Conservation (phyloP, 2,888 invertebrate genomes). For the Apamea sordens region DNA sequence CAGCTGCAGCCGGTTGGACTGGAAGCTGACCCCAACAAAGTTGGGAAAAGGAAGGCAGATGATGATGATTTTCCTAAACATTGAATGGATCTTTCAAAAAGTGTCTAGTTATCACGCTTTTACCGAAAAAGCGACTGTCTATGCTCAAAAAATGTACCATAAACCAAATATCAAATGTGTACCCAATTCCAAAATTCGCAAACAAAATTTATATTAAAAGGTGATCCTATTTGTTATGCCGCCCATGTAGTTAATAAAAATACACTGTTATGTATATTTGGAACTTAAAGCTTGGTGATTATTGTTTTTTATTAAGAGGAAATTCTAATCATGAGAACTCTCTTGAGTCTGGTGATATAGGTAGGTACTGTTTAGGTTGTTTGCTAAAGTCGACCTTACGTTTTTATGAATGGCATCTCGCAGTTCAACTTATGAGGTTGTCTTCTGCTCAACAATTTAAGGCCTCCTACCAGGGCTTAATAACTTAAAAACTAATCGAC, state of each 20-base stretch:
- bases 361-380: not conserved
- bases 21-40: too few relatives aligned
- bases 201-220: not conserved
- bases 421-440: too few relatives aligned
- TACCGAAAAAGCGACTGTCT: too few relatives aligned
- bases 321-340: not conserved
- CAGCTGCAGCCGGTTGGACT: too few relatives aligned
- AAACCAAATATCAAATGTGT: not conserved
- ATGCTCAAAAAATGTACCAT: not conserved
- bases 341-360: not conserved
- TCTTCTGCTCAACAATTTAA: too few relatives aligned
- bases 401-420: too few relatives aligned
- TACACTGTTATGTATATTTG: not conserved
- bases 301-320: not conserved
- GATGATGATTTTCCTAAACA: too few relatives aligned
- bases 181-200: not conserved
- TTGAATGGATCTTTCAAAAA: not conserved
- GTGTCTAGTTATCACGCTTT: too few relatives aligned
- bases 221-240: not conserved
- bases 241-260: not conserved
- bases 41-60: too few relatives aligned
- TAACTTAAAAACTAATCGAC: too few relatives aligned
- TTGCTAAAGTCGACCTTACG: too few relatives aligned
- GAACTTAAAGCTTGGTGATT: not conserved
- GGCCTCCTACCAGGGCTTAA: too few relatives aligned